These are phyloP conservation scores for Xiphydria camelus DNA, from an alignment of 2,888 invertebrate species.

Conservation along the genomic window DNA sequence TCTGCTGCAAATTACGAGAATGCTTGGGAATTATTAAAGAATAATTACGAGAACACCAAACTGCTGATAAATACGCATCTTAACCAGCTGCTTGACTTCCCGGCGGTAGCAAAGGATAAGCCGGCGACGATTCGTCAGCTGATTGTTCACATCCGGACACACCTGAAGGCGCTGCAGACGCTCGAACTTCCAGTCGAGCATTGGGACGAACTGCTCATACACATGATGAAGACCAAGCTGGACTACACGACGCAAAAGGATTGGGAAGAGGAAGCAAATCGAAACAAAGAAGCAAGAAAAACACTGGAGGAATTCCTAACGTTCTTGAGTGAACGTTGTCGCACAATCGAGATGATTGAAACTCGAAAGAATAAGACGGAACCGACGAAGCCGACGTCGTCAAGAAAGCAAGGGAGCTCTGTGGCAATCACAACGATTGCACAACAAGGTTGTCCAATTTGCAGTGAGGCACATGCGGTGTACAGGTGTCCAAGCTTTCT, in stretches of 20 bases:
- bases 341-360: slow-evolving; percentile 10
- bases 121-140: slow-evolving; percentile 20
- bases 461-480: slow-evolving; percentile 6
- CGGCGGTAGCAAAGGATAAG: slow-evolving; percentile 16
- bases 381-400: neutral
- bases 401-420: slow-evolving; percentile 1
- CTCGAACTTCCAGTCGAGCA: slow-evolving; percentile 28
- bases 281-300: slow-evolving; percentile 5
- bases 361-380: slow-evolving; percentile 6
- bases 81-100: slow-evolving; percentile 20
- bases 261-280: slow-evolving; percentile 25
- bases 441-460: slow-evolving; percentile 9
- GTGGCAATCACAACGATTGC: slow-evolving; percentile 5
- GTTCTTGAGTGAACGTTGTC: slow-evolving; percentile 10
- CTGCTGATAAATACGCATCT: slow-evolving; percentile 27
- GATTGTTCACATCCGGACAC: slow-evolving; percentile 19
- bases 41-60: slow-evolving; percentile 24
- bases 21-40: slow-evolving; percentile 23
- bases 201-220: slow-evolving; percentile 32
- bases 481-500: slow-evolving; percentile 12
- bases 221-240: slow-evolving; percentile 30
- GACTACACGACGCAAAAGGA: slow-evolving; percentile 26
- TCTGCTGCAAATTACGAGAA: slow-evolving; percentile 25
- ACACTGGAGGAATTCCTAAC: slow-evolving; percentile 6
- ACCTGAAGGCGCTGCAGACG: slow-evolving; percentile 24